These are phyloP conservation scores for Poecilia latipinna DNA, from an alignment of 2,113 vertebrate species.

Conservation along the genomic window DNA sequence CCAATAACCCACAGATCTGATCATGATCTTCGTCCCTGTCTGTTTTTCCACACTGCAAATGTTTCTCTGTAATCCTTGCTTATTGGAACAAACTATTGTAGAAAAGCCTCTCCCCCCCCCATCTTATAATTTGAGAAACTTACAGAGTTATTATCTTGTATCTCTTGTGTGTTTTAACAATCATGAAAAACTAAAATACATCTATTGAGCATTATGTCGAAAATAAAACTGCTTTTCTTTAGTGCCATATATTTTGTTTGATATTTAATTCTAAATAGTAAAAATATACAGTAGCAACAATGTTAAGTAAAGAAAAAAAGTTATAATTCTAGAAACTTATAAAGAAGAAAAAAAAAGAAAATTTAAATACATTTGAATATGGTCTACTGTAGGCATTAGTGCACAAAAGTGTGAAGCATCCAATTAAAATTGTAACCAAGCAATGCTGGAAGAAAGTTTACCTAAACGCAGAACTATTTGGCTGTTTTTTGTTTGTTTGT, in stretches of 20 bases:
- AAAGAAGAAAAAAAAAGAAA: not conserved
- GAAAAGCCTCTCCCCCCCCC: not conserved
- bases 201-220: not conserved
- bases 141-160: not conserved
- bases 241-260: not conserved
- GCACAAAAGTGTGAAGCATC: not conserved
- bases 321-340: not conserved
- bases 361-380: not conserved
- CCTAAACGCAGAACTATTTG: not conserved
- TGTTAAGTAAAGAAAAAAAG: too few relatives aligned
- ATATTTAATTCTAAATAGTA: not conserved
- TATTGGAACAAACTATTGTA: not conserved
- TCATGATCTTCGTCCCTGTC: too few relatives aligned
- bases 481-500: not conserved
- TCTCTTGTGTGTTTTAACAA: not conserved
- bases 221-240: not conserved
- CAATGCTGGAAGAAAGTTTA: not conserved
- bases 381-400: rapidly evolving
- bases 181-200: not conserved
- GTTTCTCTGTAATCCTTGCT: not conserved
- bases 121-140: not conserved
- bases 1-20: slow-evolving; percentile 45
- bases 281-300: not conserved
- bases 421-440: not conserved
- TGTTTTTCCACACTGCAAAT: not conserved